phyloP scores from a whole-genome alignment of 2,888 invertebrate genomes.

The Hydroisotoma schaefferi region DNA sequence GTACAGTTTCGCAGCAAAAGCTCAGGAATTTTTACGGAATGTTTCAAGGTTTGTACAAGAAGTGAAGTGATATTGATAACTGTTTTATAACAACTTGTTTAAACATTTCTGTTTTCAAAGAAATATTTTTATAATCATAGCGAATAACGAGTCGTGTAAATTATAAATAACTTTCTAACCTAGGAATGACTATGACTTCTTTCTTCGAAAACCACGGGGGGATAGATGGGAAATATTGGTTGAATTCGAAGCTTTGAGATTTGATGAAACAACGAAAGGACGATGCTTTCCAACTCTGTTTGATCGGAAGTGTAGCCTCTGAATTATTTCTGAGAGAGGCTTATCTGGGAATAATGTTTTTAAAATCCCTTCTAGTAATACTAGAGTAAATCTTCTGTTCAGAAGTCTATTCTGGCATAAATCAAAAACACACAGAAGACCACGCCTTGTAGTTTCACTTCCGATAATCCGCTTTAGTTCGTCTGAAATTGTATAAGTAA shows the following conservation, averaged over 20 bases:
- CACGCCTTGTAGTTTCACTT: constrained; percentile 77
- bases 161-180: too few relatives aligned
- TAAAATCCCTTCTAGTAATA: constrained; percentile 76
- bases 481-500: constrained; percentile 58
- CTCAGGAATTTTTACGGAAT: too few relatives aligned
- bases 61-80: too few relatives aligned
- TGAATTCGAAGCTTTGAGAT: constrained; percentile 24
- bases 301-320: constrained; percentile 64
- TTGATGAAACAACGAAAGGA: constrained; percentile 41
- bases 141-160: too few relatives aligned
- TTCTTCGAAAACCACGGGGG: constrained; percentile 41
- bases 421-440: constrained; percentile 78
- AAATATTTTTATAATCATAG: too few relatives aligned
- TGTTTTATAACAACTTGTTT: too few relatives aligned
- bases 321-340: constrained; percentile 67
- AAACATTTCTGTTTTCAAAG: too few relatives aligned
- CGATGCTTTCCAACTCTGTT: constrained; percentile 45
- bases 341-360: constrained; percentile 76
- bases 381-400: constrained; percentile 77
- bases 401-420: constrained; percentile 81
- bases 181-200: constrained; percentile 26
- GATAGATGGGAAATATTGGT: constrained; percentile 22
- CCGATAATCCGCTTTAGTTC: constrained; percentile 87
- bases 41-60: too few relatives aligned
- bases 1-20: too few relatives aligned